Evolutionary conservation across 2,113 vertebrate species (phyloP).

Genomic region (Bujurquina vittata): DNA sequence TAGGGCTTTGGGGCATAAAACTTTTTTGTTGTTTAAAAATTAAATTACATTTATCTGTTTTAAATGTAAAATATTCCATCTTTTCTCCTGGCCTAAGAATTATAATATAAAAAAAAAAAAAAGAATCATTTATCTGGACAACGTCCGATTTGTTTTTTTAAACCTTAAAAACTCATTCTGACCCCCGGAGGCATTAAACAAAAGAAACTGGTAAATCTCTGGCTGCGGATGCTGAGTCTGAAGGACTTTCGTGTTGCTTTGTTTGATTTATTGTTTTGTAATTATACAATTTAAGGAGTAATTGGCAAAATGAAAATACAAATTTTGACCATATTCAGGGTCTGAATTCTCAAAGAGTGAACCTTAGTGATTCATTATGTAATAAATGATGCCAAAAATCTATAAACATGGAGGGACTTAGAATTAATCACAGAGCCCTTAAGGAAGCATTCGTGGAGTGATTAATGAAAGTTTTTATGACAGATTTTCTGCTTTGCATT

Average conservation of each 20-base stretch:
- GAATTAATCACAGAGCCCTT: neutral
- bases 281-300: neutral
- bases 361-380: neutral
- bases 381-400: neutral
- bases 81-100: neutral
- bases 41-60: neutral
- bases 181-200: no score
- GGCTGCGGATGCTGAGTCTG: no score
- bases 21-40: neutral
- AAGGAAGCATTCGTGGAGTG: neutral
- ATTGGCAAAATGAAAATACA: neutral
- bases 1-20: no score
- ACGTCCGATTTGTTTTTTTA: neutral
- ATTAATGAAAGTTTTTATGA: no score
- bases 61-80: fast-evolving
- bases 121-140: neutral
- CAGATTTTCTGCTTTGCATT: no score
- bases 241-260: neutral
- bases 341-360: neutral
- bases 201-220: no score
- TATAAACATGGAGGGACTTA: neutral
- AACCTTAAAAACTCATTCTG: no score
- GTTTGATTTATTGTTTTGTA: neutral
- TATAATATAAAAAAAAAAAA: no score
- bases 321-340: neutral